These are phyloP conservation scores for Folsomia candida DNA, from an alignment of 2,888 invertebrate species.

Conservation along the genomic window DNA sequence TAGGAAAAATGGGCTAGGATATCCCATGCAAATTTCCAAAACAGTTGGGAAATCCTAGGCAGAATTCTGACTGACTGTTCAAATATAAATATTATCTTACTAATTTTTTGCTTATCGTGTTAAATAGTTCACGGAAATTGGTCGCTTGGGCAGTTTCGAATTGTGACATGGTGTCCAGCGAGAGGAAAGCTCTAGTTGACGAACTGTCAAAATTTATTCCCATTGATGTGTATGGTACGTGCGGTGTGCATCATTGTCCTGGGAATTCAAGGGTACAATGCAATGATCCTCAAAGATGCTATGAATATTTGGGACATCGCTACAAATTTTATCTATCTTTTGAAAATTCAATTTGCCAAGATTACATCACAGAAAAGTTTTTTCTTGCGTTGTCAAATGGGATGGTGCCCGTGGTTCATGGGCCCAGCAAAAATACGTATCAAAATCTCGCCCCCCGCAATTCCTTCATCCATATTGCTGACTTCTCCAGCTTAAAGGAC, in stretches of 20 bases:
- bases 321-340: conserved; percentile 52
- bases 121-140: conserved; percentile 29
- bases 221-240: conserved; percentile 46
- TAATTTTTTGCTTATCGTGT: neutral
- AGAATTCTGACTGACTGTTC: too few relatives aligned
- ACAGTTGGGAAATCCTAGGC: neutral
- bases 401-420: conserved; percentile 51
- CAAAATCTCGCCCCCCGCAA: conserved; percentile 50
- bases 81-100: neutral
- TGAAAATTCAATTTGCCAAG: conserved; percentile 51
- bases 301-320: conserved; percentile 36
- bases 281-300: conserved; percentile 36
- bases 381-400: conserved; percentile 41
- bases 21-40: neutral
- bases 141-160: conserved; percentile 51
- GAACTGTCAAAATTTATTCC: conserved; percentile 42
- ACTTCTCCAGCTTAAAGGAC: conserved; percentile 50
- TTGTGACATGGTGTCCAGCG: conserved; percentile 41
- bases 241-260: conserved; percentile 43
- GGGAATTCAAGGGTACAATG: conserved; percentile 29
- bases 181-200: conserved; percentile 42
- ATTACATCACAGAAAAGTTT: conserved; percentile 52
- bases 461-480: conserved; percentile 52
- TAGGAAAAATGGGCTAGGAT: neutral
- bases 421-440: conserved; percentile 50